Conservation (phyloP, 2,113 vertebrate genomes). For the Hippoglossus stenolepis region DNA sequence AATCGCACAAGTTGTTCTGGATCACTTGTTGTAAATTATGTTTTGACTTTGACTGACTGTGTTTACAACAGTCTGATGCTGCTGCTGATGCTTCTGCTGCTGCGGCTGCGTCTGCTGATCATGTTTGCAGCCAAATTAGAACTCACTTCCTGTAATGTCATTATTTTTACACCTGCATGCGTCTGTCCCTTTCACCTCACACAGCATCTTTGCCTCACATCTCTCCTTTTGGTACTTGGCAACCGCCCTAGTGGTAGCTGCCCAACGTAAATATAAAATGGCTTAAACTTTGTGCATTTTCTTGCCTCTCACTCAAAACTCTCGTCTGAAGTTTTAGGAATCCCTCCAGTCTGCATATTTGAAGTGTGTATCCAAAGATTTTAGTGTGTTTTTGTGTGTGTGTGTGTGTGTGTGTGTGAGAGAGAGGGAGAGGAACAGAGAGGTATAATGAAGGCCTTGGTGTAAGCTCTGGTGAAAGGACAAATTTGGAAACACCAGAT, state of each 20-base stretch:
- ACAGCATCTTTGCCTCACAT: background rate
- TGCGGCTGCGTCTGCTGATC: too few species aligned
- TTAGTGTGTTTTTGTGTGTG: slow-evolving; percentile 22
- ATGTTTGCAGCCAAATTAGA: background rate
- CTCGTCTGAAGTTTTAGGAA: slow-evolving; percentile 34
- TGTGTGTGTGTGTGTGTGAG: slow-evolving; percentile 25
- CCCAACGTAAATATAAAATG: background rate
- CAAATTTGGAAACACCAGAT: slow-evolving; percentile 76
- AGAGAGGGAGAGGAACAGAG: slow-evolving; percentile 26
- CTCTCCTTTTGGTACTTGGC: too few species aligned
- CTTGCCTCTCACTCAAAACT: slow-evolving; percentile 1
- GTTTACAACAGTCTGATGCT: background rate
- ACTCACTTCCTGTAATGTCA: background rate
- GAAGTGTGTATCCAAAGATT: slow-evolving; percentile 25
- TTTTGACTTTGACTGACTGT: background rate
- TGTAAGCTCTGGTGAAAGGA: slow-evolving; percentile 73
- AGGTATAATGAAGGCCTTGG: slow-evolving; percentile 78
- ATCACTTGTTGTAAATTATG: background rate
- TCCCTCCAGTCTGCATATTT: slow-evolving; percentile 64
- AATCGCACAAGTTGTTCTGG: background rate
- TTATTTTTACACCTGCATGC: background rate
- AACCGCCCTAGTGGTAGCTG: too few species aligned
- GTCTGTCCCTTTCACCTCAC: background rate
- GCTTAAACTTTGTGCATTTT: background rate
- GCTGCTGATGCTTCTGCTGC: too few species aligned